Conservation (phyloP, 2,113 vertebrate species). For the Platichthys stellatus region DNA sequence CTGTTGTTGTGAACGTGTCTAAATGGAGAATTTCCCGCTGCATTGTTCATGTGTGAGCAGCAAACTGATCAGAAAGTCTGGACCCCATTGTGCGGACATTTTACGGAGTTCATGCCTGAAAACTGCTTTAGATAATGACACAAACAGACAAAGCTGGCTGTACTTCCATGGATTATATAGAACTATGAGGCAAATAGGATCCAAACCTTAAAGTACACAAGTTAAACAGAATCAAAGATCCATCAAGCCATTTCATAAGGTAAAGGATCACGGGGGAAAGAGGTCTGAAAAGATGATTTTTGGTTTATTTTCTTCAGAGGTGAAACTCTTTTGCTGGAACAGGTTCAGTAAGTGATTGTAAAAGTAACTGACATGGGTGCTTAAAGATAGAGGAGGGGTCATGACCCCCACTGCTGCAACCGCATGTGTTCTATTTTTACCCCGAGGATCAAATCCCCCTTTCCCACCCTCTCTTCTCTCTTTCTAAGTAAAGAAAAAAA, state of each 20-base stretch:
- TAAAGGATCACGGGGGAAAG: slow-evolving; percentile 22
- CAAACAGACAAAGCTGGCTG: no score
- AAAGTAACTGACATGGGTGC: slow-evolving; percentile 63
- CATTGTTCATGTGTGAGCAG: no score
- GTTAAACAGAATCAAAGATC: slow-evolving; percentile 14
- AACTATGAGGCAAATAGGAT: slow-evolving; percentile 30
- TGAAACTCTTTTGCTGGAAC: slow-evolving; percentile 36
- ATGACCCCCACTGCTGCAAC: slow-evolving; percentile 52
- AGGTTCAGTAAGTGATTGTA: slow-evolving; percentile 53
- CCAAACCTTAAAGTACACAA: slow-evolving; percentile 24
- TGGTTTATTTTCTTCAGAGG: slow-evolving; percentile 15
- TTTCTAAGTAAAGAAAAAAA: slow-evolving; percentile 22
- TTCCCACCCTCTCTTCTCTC: slow-evolving; percentile 15
- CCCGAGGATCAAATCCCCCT: slow-evolving; percentile 52
- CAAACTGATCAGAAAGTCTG: no score
- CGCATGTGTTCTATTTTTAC: slow-evolving; percentile 62
- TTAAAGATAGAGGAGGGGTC: slow-evolving; percentile 53
- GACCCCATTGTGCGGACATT: no score
- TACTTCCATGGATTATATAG: not conserved
- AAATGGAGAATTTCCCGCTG: no score
- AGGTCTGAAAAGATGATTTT: slow-evolving; percentile 20
- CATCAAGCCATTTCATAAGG: slow-evolving; percentile 3
- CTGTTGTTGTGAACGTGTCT: no score
- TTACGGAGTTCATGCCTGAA: no score
- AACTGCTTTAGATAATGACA: no score